phyloP scores from a whole-genome alignment of 1,140 invertebrate genomes.

The Propsilocerus akamusi region DNA sequence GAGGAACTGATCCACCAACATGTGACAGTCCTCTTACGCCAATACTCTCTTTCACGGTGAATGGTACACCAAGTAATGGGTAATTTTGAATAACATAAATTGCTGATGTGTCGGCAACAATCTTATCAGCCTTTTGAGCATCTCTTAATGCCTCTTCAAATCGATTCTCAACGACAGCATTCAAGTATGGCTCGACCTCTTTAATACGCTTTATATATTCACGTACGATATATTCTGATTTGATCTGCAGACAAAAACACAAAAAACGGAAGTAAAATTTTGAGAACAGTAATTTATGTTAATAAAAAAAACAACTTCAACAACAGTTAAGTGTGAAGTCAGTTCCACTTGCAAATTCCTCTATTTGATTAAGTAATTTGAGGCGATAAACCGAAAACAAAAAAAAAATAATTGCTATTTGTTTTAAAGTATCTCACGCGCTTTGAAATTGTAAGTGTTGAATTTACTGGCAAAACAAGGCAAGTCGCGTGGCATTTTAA shows the following conservation, averaged over 20 bases:
- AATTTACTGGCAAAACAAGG: too few species aligned
- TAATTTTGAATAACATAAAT: constrained; percentile 24
- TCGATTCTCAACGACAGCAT: constrained; percentile 54
- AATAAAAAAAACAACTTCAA: background rate
- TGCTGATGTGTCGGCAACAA: constrained; percentile 29
- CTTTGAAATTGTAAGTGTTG: too few species aligned
- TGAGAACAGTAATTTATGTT: background rate
- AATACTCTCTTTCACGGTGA: constrained; percentile 34
- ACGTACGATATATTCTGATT: constrained; percentile 38
- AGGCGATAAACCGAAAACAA: background rate
- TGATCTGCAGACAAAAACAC: constrained; percentile 28
- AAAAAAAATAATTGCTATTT: too few species aligned
- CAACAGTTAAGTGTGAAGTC: background rate
- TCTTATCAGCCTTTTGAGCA: constrained; percentile 37
- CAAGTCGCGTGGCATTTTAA: too few species aligned
- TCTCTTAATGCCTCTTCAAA: constrained; percentile 48
- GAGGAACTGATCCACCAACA: constrained; percentile 37
- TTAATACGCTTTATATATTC: constrained; percentile 46
- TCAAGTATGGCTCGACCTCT: constrained; percentile 50
- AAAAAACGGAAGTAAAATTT: background rate
- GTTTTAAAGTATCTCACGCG: too few species aligned
- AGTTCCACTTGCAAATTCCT: background rate
- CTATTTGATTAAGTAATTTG: background rate
- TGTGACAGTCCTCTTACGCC: constrained; percentile 35
- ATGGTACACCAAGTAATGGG: constrained; percentile 58